Percentiles rank a stretch among this genome's conserved stretches.
phyloP scores from a whole-genome alignment of 2,113 vertebrate genomes.

The Heterotis niloticus region DNA sequence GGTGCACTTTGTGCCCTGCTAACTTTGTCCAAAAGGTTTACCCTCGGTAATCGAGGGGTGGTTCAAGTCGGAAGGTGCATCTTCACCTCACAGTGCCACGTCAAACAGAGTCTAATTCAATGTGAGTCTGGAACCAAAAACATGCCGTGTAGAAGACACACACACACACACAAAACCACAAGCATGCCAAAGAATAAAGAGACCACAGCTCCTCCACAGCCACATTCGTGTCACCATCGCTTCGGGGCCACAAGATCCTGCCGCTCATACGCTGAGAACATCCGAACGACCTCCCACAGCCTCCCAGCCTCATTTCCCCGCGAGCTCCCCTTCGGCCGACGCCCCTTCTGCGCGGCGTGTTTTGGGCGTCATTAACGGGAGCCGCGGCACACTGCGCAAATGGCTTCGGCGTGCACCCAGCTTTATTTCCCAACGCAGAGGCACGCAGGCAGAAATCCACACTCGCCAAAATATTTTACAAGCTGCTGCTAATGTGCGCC shows the following conservation, averaged over 20 bases:
- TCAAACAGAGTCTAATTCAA: too few species aligned
- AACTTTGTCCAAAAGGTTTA: too few species aligned
- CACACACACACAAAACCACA: conserved; percentile 16
- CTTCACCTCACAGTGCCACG: too few species aligned
- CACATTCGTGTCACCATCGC: conserved; percentile 22
- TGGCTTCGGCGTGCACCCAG: not conserved
- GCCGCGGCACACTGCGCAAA: conserved; percentile 17
- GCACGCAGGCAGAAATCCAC: not conserved
- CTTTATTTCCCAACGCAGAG: not conserved
- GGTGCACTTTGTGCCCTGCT: too few species aligned
- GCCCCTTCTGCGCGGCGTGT: not conserved
- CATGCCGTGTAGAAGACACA: not conserved
- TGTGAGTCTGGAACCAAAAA: not conserved
- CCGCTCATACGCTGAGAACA: not conserved
- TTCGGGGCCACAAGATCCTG: not conserved
- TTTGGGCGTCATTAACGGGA: conserved; percentile 4
- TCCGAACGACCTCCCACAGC: not conserved
- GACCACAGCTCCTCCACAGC: conserved; percentile 26
- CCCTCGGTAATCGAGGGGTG: too few species aligned
- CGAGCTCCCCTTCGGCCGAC: not conserved
- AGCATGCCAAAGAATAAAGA: not conserved
- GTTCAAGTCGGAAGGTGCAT: too few species aligned
- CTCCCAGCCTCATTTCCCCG: not conserved
- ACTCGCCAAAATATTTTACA: not conserved
- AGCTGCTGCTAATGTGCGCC: too few species aligned